Evolutionary conservation across 1,140 invertebrate genomes (phyloP), one percentile per base, ranked within the genome.

Genomic region (Cydia fagiglandana): DNA sequence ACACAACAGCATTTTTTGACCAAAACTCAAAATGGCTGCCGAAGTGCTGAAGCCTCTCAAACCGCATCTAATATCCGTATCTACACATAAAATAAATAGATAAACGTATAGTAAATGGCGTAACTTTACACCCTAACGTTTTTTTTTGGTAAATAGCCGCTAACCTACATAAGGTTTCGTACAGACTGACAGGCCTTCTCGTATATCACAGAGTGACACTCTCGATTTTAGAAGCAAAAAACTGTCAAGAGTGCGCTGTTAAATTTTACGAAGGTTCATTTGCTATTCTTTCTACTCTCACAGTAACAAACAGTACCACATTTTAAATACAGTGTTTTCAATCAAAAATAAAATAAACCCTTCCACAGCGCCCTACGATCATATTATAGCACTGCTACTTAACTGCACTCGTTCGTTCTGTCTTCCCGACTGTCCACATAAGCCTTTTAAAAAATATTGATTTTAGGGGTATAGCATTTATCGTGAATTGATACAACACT

Each of bases 201-300:
- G 75, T 80, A 86, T 83, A 77, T 78, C 79, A 34, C 53, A 73
- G 74, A 83, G 76, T 84, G 83, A 87, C 84, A 86, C 81, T 83
- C 76, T 77, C 76, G 85, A 86, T 87, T 91, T 83, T 83, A 82
- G 76, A 75, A 83, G 76, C 84, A 88, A 88, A 83, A 38, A 70
- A 70, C 30, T 34, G 34, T 1, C 34, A 70, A 38, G 66, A 45
- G 66, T 38, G 30, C 30, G 17, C 34, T n/a, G 56, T 61, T 6
- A 24, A 20, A 24, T 61, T 61, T 20, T 10, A 24, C 7, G 56
- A 61, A 61, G 56, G 56, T 61, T 61, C 56, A 12, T 61, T 61
- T 24, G 10, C 53, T 38, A 38, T 38, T 38, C 0, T 38, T 38
- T 7, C 34, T 38, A 38, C 34, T 6, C 38, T 41, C 9, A 41